Conservation (phyloP, 2,797 vertebrate genomes). For the Darevskia mixta region DNA sequence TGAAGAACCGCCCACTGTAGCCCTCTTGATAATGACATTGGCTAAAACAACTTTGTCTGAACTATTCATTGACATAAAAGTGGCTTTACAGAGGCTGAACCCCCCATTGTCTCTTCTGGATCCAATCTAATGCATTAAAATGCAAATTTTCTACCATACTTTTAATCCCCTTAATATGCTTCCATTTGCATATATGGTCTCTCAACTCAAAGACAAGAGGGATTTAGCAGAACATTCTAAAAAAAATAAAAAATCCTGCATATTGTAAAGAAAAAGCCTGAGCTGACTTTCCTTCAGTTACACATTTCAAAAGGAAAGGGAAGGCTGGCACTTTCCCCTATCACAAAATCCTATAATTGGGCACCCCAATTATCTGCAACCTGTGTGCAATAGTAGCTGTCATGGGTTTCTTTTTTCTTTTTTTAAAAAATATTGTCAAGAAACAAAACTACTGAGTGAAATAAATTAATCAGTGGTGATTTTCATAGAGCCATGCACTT, state of each 20-base stretch:
- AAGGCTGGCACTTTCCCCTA: conserved; percentile 59
- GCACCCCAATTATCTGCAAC: conserved; percentile 71
- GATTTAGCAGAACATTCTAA: conserved; percentile 68
- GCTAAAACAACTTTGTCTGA: conserved; percentile 48
- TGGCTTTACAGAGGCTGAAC: conserved; percentile 69
- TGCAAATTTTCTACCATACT: conserved; percentile 71
- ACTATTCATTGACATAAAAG: conserved; percentile 70
- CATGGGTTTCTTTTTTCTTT: conserved; percentile 44
- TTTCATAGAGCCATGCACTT: conserved; percentile 40
- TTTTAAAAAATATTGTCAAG: conserved; percentile 53
- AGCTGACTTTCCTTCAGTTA: conserved; percentile 63
- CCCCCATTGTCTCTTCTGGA: conserved; percentile 66
- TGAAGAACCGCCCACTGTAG: background rate
- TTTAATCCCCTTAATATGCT: conserved; percentile 72
- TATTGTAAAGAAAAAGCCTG: conserved; percentile 53
- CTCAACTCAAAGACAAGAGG: conserved; percentile 59
- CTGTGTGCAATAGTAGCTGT: conserved; percentile 67
- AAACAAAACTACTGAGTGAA: conserved; percentile 42
- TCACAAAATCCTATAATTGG: conserved; percentile 63
- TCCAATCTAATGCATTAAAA: conserved; percentile 76
- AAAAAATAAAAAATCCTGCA: conserved; percentile 24
- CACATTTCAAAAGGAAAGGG: conserved; percentile 59
- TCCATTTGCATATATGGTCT: conserved; percentile 54
- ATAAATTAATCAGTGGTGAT: conserved; percentile 43
- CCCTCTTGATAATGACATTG: conserved; percentile 36